These are phyloP conservation scores for Spea multiplicata DNA, from an alignment of 2,113 vertebrate species.

Conservation along the genomic window DNA sequence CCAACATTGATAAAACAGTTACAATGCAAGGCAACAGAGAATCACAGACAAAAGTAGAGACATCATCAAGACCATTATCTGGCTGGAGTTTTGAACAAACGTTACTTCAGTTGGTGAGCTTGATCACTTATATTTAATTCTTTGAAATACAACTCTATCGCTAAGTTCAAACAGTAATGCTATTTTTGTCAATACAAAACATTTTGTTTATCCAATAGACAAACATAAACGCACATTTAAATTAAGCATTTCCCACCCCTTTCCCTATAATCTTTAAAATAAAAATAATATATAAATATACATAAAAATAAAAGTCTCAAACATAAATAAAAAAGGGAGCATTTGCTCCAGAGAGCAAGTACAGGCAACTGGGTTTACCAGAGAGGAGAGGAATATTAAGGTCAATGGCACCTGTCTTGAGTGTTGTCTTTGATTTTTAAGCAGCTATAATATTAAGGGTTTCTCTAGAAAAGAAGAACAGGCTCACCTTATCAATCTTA, in stretches of 20 bases:
- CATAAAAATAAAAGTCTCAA: conserved; percentile 47
- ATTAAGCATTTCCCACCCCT: conserved; percentile 44
- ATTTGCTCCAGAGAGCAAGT: conserved; percentile 21
- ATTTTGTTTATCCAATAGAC: conserved; percentile 6
- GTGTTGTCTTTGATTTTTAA: conserved; percentile 1
- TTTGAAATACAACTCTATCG: conserved; percentile 9
- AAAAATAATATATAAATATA: conserved; percentile 49
- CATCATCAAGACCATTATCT: not conserved
- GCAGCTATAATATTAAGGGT: conserved; percentile 36
- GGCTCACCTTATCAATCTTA: conserved; percentile 21
- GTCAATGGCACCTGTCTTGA: conserved; percentile 6
- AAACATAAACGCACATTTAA: conserved; percentile 34
- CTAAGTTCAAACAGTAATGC: conserved; percentile 27
- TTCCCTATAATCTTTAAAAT: conserved; percentile 44
- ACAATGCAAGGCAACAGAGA: too few species aligned
- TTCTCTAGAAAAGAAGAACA: conserved; percentile 14
- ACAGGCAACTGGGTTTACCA: conserved; percentile 21
- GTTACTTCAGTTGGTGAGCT: not conserved
- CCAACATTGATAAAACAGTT: too few species aligned
- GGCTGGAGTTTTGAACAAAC: not conserved
- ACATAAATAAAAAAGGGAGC: conserved; percentile 42
- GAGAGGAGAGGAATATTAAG: conserved; percentile 27
- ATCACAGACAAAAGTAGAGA: not conserved
- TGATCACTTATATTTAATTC: conserved; percentile 17
- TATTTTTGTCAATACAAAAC: conserved; percentile 23